phyloP scores from a whole-genome alignment of 2,113 vertebrate species.

The Limnothrissa miodon region DNA sequence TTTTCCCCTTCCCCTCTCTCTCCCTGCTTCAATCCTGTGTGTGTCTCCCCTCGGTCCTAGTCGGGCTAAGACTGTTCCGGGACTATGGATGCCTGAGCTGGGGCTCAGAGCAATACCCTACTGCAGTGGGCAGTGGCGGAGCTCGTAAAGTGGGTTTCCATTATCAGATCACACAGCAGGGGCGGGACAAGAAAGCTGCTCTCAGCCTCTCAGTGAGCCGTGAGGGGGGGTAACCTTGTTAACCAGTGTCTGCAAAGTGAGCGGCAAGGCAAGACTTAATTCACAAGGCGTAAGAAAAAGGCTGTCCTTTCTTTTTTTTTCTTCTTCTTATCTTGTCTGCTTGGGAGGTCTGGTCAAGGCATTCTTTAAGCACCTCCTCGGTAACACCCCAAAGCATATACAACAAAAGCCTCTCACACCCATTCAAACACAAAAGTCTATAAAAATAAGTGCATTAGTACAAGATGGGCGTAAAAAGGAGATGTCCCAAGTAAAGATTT shows the following conservation, averaged over 20 bases:
- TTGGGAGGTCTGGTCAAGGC: slow-evolving; percentile 33
- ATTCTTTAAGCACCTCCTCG: slow-evolving; percentile 28
- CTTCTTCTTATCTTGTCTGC: not conserved
- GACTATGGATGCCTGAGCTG: slow-evolving; percentile 69
- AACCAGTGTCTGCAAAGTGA: slow-evolving; percentile 42
- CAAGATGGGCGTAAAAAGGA: not conserved
- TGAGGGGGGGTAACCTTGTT: slow-evolving; percentile 52
- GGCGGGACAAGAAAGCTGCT: slow-evolving; percentile 39
- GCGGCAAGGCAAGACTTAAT: slow-evolving; percentile 29
- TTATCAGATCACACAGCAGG: slow-evolving; percentile 52
- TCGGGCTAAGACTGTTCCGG: slow-evolving; percentile 36
- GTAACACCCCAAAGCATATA: slow-evolving; percentile 16
- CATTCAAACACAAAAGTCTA: slow-evolving; percentile 33
- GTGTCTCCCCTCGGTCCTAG: not conserved
- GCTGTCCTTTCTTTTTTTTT: slow-evolving; percentile 34
- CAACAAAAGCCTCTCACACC: slow-evolving; percentile 17
- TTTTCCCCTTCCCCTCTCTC: slow-evolving; percentile 74
- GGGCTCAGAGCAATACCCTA: slow-evolving; percentile 72
- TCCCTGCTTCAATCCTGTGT: slow-evolving; percentile 46
- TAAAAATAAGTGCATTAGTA: slow-evolving; percentile 32
- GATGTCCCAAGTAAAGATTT: not conserved
- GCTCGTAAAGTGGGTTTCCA: slow-evolving; percentile 60
- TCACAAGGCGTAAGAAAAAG: slow-evolving; percentile 11
- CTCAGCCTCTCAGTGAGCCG: slow-evolving; percentile 48
- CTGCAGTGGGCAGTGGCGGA: slow-evolving; percentile 46